These are phyloP conservation scores for Hermaeophaga mercurialis DNA, from an alignment of 2,888 invertebrate genomes.

Conservation along the genomic window DNA sequence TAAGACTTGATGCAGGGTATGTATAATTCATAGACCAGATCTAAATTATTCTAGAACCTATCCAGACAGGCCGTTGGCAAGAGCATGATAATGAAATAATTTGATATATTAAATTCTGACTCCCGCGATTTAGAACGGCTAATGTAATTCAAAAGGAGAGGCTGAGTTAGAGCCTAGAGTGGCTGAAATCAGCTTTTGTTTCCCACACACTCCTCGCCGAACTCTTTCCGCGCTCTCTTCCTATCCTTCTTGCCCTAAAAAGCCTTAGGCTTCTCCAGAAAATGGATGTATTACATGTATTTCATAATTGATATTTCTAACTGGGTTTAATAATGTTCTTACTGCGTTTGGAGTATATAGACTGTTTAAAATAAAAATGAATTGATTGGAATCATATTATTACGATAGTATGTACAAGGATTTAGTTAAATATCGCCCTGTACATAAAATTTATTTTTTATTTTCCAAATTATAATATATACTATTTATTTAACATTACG, in stretches of 20 bases:
- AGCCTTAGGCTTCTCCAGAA: slow-evolving; percentile 35
- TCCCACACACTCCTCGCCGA: slow-evolving; percentile 32
- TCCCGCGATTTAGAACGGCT: slow-evolving; percentile 37
- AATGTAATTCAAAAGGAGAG: slow-evolving; percentile 36
- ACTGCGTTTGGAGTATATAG: too few species aligned
- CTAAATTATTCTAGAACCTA: slow-evolving; percentile 20
- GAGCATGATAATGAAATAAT: slow-evolving; percentile 37
- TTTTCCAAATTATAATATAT: too few species aligned
- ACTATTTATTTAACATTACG: too few species aligned
- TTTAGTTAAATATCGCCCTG: too few species aligned
- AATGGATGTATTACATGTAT: not conserved
- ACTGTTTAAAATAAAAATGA: too few species aligned
- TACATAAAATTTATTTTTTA: too few species aligned
- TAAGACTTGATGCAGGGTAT: not conserved
- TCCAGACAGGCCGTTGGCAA: slow-evolving; percentile 27
- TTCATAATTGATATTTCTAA: slow-evolving; percentile 1
- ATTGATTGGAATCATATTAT: too few species aligned
- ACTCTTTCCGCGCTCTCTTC: slow-evolving; percentile 15
- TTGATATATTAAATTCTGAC: slow-evolving; percentile 37
- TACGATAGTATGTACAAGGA: too few species aligned
- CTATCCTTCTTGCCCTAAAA: slow-evolving; percentile 18
- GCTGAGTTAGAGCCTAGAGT: slow-evolving; percentile 28
- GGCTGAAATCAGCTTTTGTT: slow-evolving; percentile 37
- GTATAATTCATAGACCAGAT: slow-evolving; percentile 18
- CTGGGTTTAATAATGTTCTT: too few species aligned